Percentiles rank a stretch among this genome's conserved stretches.
These are phyloP conservation scores for Elanus axillaris DNA, from an alignment of 2,113 vertebrate genomes.

Conservation along the genomic window DNA sequence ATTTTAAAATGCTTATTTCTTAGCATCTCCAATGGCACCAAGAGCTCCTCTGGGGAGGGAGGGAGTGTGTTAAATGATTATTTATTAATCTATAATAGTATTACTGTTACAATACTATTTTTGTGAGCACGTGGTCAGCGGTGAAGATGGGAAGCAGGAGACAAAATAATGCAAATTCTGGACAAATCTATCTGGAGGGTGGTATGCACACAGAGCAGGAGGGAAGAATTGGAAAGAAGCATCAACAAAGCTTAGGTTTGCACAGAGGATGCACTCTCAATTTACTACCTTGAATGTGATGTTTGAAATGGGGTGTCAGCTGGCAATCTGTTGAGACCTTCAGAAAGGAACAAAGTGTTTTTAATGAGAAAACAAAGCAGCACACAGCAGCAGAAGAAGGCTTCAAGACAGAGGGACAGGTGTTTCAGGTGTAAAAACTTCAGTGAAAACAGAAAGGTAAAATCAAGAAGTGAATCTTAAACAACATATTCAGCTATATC, in stretches of 20 bases:
- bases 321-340: neutral
- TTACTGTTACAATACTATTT: neutral
- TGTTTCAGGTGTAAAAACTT: neutral
- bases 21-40: neutral
- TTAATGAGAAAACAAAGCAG: neutral
- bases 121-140: neutral
- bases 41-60: neutral
- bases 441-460: neutral
- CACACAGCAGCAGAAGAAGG: neutral
- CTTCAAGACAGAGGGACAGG: neutral
- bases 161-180: neutral
- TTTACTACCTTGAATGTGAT: neutral
- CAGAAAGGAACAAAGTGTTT: neutral
- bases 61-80: neutral
- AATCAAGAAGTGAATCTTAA: neutral
- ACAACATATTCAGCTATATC: neutral
- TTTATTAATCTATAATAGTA: neutral
- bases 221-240: neutral
- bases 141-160: neutral
- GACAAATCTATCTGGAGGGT: neutral
- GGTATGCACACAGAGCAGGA: neutral
- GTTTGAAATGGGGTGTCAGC: neutral
- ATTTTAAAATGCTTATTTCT: neutral
- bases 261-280: neutral
- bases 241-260: neutral